phyloP scores from a whole-genome alignment of 2,113 vertebrate genomes.

The Tachycineta bicolor region DNA sequence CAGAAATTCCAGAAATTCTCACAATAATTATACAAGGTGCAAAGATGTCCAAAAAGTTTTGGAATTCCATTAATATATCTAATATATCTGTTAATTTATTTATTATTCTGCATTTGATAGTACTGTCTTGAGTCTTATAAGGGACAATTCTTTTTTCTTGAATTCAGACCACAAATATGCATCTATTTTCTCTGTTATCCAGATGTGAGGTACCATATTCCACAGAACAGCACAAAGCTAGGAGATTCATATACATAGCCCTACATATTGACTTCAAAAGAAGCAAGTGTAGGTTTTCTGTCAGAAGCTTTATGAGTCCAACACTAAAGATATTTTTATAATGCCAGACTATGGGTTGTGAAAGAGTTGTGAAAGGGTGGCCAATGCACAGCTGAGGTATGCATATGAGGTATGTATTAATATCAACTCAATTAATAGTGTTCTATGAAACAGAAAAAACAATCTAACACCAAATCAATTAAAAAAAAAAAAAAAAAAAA shows the following conservation, averaged over 20 bases:
- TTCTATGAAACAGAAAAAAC: neutral
- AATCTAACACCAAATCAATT: neutral
- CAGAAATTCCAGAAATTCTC: neutral
- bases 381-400: neutral
- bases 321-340: neutral
- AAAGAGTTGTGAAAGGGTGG: neutral
- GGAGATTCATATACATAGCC: neutral
- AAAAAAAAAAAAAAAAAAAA: too few species aligned
- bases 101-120: neutral
- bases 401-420: neutral
- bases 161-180: neutral
- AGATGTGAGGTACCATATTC: neutral
- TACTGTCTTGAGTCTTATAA: neutral
- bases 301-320: neutral
- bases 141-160: neutral
- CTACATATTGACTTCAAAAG: neutral
- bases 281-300: neutral
- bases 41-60: neutral
- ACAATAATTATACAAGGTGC: neutral
- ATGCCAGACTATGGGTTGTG: neutral
- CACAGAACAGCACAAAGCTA: neutral
- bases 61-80: neutral
- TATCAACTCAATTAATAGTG: neutral
- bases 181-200: neutral
- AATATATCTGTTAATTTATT: neutral